Evolutionary conservation across 2,113 vertebrate genomes (phyloP), one percentile per base, ranked within the genome.

Genomic region (Hemichromis elongatus): DNA sequence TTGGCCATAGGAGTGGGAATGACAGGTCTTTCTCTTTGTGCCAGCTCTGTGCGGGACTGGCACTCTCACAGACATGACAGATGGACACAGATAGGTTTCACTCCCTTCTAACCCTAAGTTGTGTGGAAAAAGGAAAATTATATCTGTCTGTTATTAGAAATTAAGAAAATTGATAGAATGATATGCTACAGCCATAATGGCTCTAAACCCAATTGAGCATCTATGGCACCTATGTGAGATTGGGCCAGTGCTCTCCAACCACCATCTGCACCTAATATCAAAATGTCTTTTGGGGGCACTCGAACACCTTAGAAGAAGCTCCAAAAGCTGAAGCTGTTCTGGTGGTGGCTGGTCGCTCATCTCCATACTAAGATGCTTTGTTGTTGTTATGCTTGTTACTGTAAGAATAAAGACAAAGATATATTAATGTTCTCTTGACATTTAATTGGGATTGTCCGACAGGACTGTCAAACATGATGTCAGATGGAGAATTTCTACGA

Each of bases 381-480:
- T 50, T 75, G 26, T 37, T 37, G 59, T 66, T 66, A 0, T 55
- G 6, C 40, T 16, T 75, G 28, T 35, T 26, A 19, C 18, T 63
- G 40, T 83, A 52, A 79, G 73, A 61, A 35, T 12, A 28, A 78
- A 68, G 11, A 40, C 47, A 3, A 55, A 28, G 6, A 10, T 52
- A 33, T 24, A 30, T 52, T 82, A 13, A 84, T 11, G 33, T 68
- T 37, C 50, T 24, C 12, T 42, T 77, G 9, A 54, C 8, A 3
- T 93, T 35, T 86, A 56, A 80, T 21, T 68, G 42, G 26, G 9
- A 5, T 75, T 95, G 92, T 9, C 33, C 92, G 86, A 92, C 87
- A 99, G 99, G 99, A 5, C 93, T 99, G 81, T 99, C 99, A 55
- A 99, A 99, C 94, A 99, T 99, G 99, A 99, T 99, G 99, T 99